Conservation (phyloP, 2,113 vertebrate genomes). For the Xiphophorus maculatus region DNA sequence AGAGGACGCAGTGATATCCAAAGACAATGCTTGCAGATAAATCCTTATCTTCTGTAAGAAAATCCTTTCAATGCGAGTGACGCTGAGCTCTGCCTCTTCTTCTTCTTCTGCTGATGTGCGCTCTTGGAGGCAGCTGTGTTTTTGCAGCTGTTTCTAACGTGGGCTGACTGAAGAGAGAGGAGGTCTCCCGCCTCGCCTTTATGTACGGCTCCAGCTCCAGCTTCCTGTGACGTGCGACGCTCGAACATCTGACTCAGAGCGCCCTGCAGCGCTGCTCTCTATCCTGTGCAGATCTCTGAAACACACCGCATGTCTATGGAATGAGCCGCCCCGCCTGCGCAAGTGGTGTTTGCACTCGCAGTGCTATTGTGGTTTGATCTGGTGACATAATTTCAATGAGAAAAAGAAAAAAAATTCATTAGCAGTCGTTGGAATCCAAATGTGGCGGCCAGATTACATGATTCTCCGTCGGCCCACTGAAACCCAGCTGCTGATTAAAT, state of each 20-base stretch:
- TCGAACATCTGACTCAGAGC: conserved; percentile 27
- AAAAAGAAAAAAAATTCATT: too few relatives aligned
- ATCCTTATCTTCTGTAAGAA: neutral
- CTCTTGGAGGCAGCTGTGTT: conserved; percentile 38
- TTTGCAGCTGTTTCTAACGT: conserved; percentile 46
- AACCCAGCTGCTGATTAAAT: neutral
- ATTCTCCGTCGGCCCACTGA: neutral
- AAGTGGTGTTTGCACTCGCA: neutral
- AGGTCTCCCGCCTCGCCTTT: conserved; percentile 41
- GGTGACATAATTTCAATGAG: conserved; percentile 11
- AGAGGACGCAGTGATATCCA: conserved; percentile 3
- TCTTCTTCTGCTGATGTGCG: neutral
- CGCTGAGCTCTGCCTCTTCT: conserved; percentile 10
- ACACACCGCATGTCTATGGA: conserved; percentile 36
- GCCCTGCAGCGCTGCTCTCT: neutral
- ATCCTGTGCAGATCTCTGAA: neutral
- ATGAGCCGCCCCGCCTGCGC: conserved; percentile 4
- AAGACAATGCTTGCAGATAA: neutral
- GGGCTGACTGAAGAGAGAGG: conserved; percentile 28
- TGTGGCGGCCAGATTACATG: neutral
- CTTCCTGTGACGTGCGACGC: conserved; percentile 65
- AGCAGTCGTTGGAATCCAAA: neutral
- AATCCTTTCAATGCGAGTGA: neutral
- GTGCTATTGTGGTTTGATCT: neutral
- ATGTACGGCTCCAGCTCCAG: conserved; percentile 39